Evolutionary conservation across 2,113 vertebrate genomes (phyloP).

Genomic region (Hippocampus zosterae): DNA sequence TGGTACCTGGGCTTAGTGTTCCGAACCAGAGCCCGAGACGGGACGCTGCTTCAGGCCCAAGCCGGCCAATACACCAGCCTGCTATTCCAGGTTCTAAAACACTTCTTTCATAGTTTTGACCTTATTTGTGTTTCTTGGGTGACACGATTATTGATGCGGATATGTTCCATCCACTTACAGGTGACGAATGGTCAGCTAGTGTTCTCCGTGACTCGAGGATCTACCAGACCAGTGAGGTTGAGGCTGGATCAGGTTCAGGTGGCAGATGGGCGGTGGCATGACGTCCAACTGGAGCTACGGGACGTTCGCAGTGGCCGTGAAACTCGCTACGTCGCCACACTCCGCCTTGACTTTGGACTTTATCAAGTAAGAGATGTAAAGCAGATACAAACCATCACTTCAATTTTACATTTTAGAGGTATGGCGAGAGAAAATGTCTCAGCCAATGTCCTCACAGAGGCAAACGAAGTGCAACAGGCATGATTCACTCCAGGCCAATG

Average conservation of each 20-base stretch:
- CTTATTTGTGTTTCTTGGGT: background rate
- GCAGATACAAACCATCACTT: background rate
- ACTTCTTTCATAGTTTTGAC: background rate
- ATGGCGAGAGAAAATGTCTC: background rate
- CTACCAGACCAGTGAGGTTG: constrained; percentile 77
- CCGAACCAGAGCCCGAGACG: constrained; percentile 81
- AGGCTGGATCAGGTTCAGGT: constrained; percentile 87
- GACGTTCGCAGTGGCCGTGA: constrained; percentile 82
- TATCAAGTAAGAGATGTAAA: constrained; percentile 78
- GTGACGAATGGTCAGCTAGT: constrained; percentile 84
- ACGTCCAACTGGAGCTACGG: constrained; percentile 89
- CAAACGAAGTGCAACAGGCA: background rate
- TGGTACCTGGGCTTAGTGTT: constrained; percentile 95
- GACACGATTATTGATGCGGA: background rate
- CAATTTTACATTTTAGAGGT: background rate
- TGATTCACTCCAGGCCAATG: background rate
- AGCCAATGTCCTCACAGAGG: background rate
- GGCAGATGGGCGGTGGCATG: constrained; percentile 91
- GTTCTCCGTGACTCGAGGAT: constrained; percentile 81
- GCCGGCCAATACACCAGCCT: constrained; percentile 87
- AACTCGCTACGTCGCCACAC: constrained; percentile 82
- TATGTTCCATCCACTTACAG: constrained; percentile 57
- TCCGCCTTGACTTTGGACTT: constrained; percentile 88
- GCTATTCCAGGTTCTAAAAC: constrained; percentile 81
- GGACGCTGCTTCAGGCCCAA: constrained; percentile 87